Evolutionary conservation across 2,888 invertebrate species (phyloP).

Genomic region (Scaptomyza reducta): DNA sequence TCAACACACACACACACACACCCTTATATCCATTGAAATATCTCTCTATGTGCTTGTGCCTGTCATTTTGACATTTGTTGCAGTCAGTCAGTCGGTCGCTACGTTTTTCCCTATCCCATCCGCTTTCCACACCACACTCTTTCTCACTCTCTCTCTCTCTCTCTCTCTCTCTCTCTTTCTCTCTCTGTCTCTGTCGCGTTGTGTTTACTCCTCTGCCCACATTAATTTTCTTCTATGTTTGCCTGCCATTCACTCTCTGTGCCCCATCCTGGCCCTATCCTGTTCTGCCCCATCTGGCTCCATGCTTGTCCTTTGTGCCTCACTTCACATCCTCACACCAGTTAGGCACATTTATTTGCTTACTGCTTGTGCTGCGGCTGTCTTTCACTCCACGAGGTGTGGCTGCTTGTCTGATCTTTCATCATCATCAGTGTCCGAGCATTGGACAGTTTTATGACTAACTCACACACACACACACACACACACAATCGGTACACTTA

Average conservation of each 20-base stretch:
- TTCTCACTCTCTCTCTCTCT: conserved; percentile 24
- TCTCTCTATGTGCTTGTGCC: conserved; percentile 41
- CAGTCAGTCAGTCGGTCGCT: conserved; percentile 73
- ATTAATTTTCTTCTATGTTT: conserved; percentile 33
- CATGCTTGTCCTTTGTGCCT: conserved; percentile 13
- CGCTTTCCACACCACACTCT: conserved; percentile 34
- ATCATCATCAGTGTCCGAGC: conserved; percentile 65
- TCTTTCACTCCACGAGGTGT: conserved; percentile 54
- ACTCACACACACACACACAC: conserved; percentile 6
- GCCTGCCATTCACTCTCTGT: conserved; percentile 67
- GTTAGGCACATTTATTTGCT: conserved; percentile 50
- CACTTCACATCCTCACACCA: conserved; percentile 22
- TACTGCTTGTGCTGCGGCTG: conserved; percentile 39
- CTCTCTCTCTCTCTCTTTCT: conserved; percentile 35
- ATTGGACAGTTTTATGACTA: conserved; percentile 57
- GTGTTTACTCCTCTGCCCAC: too few species aligned
- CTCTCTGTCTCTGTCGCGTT: too few species aligned
- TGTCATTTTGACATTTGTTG: conserved; percentile 81
- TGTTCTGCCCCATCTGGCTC: too few species aligned
- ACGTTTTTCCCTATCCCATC: conserved; percentile 8
- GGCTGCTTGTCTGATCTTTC: conserved; percentile 73
- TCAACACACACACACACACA: too few species aligned
- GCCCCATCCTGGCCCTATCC: too few species aligned
- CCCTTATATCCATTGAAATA: conserved; percentile 32
- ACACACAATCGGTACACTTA: background rate